Percentiles rank a stretch among this genome's conserved stretches.
Conservation (phyloP, 2,113 vertebrate species). For the Epinephelus lanceolatus region DNA sequence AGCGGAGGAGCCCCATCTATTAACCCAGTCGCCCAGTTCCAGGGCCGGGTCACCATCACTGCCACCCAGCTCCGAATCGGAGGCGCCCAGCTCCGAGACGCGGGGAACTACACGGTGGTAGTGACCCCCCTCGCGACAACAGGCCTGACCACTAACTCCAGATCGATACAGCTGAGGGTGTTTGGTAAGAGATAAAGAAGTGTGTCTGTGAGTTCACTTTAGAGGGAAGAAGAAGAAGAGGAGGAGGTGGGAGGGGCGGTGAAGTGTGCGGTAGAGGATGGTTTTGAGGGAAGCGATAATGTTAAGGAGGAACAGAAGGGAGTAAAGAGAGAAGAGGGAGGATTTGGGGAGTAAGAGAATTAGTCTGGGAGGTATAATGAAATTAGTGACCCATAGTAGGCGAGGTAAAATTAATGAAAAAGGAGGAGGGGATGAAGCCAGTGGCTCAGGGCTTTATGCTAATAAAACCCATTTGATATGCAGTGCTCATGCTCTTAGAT, state of each 20-base stretch:
- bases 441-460: slow-evolving; percentile 65
- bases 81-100: slow-evolving; percentile 69
- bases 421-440: slow-evolving; percentile 57
- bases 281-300: slow-evolving; percentile 39
- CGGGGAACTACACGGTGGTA: slow-evolving; percentile 76
- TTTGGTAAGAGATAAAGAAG: slow-evolving; percentile 78
- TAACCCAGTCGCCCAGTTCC: slow-evolving; percentile 66
- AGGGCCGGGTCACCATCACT: slow-evolving; percentile 75
- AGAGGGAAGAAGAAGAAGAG: background rate
- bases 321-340: slow-evolving; percentile 51
- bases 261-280: slow-evolving; percentile 26
- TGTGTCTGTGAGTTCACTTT: background rate
- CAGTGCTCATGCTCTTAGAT: slow-evolving; percentile 64
- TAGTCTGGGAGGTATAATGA: slow-evolving; percentile 77
- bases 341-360: slow-evolving; percentile 59
- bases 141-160: slow-evolving; percentile 63
- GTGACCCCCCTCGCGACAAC: slow-evolving; percentile 68
- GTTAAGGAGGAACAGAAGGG: slow-evolving; percentile 48
- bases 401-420: slow-evolving; percentile 69
- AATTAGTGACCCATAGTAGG: slow-evolving; percentile 76
- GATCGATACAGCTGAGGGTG: slow-evolving; percentile 73
- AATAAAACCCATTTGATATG: slow-evolving; percentile 69
- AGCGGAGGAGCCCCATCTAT: rapidly evolving
- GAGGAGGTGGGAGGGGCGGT: background rate
- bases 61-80: slow-evolving; percentile 78